Evolutionary conservation across 2,888 invertebrate genomes (phyloP), one percentile per base, ranked within the genome.

Genomic region (Meghimatium bilineatum): DNA sequence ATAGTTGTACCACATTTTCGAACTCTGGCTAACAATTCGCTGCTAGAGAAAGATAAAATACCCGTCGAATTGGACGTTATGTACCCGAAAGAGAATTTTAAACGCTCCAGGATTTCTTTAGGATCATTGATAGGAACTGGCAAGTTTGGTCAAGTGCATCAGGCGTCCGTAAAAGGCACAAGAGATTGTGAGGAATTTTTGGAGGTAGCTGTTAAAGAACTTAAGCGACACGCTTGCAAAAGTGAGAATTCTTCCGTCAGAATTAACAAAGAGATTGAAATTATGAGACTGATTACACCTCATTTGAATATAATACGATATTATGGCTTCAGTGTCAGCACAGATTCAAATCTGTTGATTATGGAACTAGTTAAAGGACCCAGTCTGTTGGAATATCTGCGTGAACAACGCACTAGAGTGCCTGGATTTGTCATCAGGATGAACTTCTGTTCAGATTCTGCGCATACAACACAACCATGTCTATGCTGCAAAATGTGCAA

Each of bases 221-320:
- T 72, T 20, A 72, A 44, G 29, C 0, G n/a, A 29, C 26, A 72
- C 12, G 14, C 2, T 1, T 44, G 49, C 36, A 67, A 67, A 32
- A 67, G 34, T 34, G 34, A 12, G 26, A 36, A 5, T 26, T 3
- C 3, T 1, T 26, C 34, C 14, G n/a, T 10, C 10, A 49, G 17
- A 49, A 44, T 72, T 72, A 72, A 44, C 29, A 49, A 49, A 72
- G 72, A 72, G 29, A 72, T 72, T 17, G 29, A 49, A 29, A 49
- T 72, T 26, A 49, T 72, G 72, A 44, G 72, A 72, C 44, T 72
- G 72, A 72, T 72, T n/a, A 1, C 49, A n/a, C 44, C 72, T 10
- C 72, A 72, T 49, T 29, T 72, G 44, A 72, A 72, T 49, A 72
- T 72, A 72, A n/a, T 72, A 2, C 44, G 29, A n/a, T 72, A 72